A percentile compares a stretch with the other conserved stretches of the same genome.
These are phyloP conservation scores for Sylvia atricapilla DNA, from an alignment of 2,113 vertebrate genomes.

Conservation along the genomic window DNA sequence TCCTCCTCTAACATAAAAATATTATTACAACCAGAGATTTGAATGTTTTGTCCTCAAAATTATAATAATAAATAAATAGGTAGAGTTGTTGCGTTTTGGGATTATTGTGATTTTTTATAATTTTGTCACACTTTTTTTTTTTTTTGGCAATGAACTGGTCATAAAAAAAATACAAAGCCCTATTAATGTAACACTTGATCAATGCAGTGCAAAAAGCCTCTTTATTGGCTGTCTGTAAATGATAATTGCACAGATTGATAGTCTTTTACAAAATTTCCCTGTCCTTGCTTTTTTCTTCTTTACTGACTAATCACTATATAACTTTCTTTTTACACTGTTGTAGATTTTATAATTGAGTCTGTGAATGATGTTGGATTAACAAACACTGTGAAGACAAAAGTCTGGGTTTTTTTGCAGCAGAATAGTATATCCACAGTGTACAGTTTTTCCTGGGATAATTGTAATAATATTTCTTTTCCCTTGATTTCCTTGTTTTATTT, in stretches of 20 bases:
- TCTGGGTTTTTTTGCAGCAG: neutral
- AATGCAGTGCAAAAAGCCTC: neutral
- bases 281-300: neutral
- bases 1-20: neutral
- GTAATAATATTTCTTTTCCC: neutral
- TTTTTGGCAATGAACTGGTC: neutral
- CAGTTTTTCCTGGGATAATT: neutral
- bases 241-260: neutral
- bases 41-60: neutral
- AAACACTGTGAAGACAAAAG: neutral
- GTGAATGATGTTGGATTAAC: neutral
- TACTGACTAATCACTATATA: neutral
- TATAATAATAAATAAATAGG: neutral
- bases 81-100: neutral
- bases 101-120: neutral
- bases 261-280: neutral
- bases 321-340: neutral
- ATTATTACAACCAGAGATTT: neutral
- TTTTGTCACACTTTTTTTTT: neutral
- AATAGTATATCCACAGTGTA: neutral
- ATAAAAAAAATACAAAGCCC: neutral
- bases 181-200: neutral
- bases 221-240: neutral
- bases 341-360: neutral
- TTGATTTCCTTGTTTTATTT: constrained; percentile 22